Evolutionary conservation across 1,140 invertebrate genomes (phyloP).

Genomic region (Campoletis sonorensis): DNA sequence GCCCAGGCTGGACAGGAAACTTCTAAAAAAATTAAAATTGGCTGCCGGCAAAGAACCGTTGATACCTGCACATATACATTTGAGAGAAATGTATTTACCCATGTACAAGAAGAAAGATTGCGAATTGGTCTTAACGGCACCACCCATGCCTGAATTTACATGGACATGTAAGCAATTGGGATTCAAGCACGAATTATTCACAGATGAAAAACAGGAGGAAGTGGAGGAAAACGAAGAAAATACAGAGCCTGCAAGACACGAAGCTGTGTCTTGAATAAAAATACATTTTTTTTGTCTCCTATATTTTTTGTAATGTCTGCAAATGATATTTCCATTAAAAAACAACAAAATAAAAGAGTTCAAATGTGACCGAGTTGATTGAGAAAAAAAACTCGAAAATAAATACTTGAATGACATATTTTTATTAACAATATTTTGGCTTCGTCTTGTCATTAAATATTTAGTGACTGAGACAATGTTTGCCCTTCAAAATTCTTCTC

Average conservation of each 20-base stretch:
- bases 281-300: background rate
- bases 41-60: slow-evolving; percentile 55
- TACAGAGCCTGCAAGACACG: slow-evolving; percentile 7
- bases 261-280: background rate
- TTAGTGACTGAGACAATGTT: slow-evolving; percentile 84
- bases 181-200: slow-evolving; percentile 53
- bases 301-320: too few relatives aligned
- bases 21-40: slow-evolving; percentile 57
- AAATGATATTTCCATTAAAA: too few relatives aligned
- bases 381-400: slow-evolving; percentile 52
- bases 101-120: slow-evolving; percentile 51
- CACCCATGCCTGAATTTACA: slow-evolving; percentile 66
- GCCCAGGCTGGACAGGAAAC: slow-evolving; percentile 58
- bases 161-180: slow-evolving; percentile 68
- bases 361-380: too few relatives aligned
- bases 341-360: too few relatives aligned
- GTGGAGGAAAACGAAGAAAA: background rate
- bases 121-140: slow-evolving; percentile 66
- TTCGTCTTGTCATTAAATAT: slow-evolving; percentile 28
- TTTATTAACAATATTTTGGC: slow-evolving; percentile 38
- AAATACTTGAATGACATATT: slow-evolving; percentile 35
- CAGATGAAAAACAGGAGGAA: background rate
- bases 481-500: slow-evolving; percentile 86
- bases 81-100: slow-evolving; percentile 61
- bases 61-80: slow-evolving; percentile 73